These are phyloP conservation scores for Aphodius granarius DNA, from an alignment of 2,888 invertebrate genomes.

Conservation along the genomic window DNA sequence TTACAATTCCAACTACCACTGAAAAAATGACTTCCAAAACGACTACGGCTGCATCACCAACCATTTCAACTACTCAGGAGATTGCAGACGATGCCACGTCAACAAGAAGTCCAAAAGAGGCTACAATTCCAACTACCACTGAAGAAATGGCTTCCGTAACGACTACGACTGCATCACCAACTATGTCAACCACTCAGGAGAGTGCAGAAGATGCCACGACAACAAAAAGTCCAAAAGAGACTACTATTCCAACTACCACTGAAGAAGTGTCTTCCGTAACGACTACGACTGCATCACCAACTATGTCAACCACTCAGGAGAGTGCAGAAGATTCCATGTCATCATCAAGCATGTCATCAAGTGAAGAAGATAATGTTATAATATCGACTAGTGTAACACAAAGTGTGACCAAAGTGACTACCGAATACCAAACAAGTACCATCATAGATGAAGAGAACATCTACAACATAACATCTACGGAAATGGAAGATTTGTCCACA, in stretches of 20 bases:
- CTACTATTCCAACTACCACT: background rate
- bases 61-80: background rate
- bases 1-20: no score
- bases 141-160: background rate
- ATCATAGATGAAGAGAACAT: background rate
- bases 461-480: background rate
- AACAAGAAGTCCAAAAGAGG: background rate
- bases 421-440: conserved; percentile 9
- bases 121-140: no score
- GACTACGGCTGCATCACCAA: background rate
- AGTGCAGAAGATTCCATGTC: background rate
- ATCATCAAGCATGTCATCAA: background rate
- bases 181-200: no score
- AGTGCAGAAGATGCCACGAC: background rate
- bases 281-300: background rate
- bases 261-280: background rate
- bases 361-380: conserved; percentile 8
- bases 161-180: background rate
- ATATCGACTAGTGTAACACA: conserved; percentile 10
- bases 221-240: background rate
- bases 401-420: conserved; percentile 11
- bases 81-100: background rate
- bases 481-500: no score
- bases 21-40: no score
- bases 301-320: background rate